Evolutionary conservation across 2,888 invertebrate species (phyloP).

Genomic region (Zygaena filipendulae): DNA sequence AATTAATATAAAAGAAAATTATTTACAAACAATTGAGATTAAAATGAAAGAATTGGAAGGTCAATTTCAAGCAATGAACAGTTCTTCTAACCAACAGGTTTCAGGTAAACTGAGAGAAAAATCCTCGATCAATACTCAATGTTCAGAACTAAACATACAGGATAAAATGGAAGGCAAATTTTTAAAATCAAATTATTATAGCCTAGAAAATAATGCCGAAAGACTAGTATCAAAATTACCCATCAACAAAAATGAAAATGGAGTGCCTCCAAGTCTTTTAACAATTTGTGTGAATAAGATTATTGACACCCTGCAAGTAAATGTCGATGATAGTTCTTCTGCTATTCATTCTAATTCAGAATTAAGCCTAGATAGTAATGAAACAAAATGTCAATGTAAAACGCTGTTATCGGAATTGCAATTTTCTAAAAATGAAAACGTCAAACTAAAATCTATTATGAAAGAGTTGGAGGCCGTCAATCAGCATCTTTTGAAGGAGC

Average conservation of each 20-base stretch:
- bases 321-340: conserved; percentile 23
- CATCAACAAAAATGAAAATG: too few relatives aligned
- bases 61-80: too few relatives aligned
- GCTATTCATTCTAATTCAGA: conserved; percentile 16
- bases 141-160: too few relatives aligned
- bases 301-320: conserved; percentile 28
- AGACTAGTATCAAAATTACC: too few relatives aligned
- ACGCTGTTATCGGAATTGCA: conserved; percentile 15
- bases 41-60: conserved; percentile 32
- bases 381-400: conserved; percentile 14
- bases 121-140: too few relatives aligned
- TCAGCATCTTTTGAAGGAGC: conserved; percentile 31
- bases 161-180: too few relatives aligned
- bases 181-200: too few relatives aligned
- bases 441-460: conserved; percentile 22
- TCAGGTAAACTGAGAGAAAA: conserved; percentile 26
- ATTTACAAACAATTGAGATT: conserved; percentile 30
- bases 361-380: conserved; percentile 12
- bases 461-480: conserved; percentile 29
- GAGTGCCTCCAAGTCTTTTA: conserved; percentile 46
- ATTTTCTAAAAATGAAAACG: conserved; percentile 27
- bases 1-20: conserved; percentile 28
- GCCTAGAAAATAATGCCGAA: too few relatives aligned
- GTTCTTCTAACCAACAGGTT: too few relatives aligned
- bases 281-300: conserved; percentile 44